phyloP scores from a whole-genome alignment of 2,797 vertebrate species.

The Scleropages formosus region DNA sequence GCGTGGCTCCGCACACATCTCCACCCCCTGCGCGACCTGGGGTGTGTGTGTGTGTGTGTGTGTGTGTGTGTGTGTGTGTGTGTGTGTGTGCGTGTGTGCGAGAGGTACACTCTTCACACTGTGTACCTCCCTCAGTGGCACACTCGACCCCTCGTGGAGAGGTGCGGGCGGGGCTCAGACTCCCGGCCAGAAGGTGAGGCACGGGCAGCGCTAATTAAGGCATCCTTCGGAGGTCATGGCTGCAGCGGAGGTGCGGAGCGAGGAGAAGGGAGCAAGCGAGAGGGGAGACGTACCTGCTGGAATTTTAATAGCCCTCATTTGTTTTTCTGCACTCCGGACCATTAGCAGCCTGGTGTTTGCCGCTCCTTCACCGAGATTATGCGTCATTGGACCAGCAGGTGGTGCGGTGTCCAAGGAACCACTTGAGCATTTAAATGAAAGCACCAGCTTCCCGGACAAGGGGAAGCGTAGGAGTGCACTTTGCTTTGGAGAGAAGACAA shows the following conservation, averaged over 20 bases:
- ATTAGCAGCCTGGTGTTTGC: no score
- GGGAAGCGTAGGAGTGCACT: no score
- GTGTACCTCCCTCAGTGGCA: not conserved
- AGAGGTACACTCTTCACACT: not conserved
- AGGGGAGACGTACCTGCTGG: not conserved
- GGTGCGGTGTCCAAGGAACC: not conserved
- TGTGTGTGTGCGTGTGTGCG: not conserved
- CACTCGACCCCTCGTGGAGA: not conserved
- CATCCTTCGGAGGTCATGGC: not conserved
- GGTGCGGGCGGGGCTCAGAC: conserved; percentile 3
- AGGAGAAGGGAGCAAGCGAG: not conserved
- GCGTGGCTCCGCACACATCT: no score
- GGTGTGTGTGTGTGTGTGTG: not conserved
- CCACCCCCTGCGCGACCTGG: no score
- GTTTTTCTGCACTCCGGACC: not conserved
- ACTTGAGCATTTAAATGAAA: not conserved
- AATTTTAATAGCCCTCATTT: not conserved
- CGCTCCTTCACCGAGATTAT: no score
- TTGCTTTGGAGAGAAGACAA: no score
- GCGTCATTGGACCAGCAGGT: not conserved
- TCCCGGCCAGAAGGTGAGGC: not conserved
- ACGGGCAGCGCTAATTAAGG: not conserved
- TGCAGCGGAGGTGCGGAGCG: not conserved
- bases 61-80: not conserved
- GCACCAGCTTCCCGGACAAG: not conserved